phyloP scores from a whole-genome alignment of 2,113 vertebrate genomes.

The Propithecus coquereli region DNA sequence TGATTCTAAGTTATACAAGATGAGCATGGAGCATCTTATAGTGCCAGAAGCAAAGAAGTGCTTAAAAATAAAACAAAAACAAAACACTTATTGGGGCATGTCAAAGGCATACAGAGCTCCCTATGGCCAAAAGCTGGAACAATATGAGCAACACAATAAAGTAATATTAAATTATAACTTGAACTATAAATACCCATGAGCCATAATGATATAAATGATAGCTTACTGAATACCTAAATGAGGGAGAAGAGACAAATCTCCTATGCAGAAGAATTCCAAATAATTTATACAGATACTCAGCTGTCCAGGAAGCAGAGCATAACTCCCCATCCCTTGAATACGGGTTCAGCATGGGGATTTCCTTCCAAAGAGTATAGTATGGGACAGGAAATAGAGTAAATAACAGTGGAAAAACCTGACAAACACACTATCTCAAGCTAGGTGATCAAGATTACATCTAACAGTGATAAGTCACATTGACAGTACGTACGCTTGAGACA shows the following conservation, averaged over 20 bases:
- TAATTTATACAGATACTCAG: not conserved
- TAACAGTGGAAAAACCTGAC: not conserved
- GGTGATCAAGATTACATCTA: not conserved
- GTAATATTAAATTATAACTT: not conserved
- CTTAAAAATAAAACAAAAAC: not conserved
- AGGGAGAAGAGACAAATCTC: not conserved
- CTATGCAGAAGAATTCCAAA: not conserved
- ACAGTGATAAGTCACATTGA: not conserved
- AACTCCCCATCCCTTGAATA: not conserved
- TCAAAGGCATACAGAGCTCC: not conserved
- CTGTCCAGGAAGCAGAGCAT: not conserved
- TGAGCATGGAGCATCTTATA: not conserved
- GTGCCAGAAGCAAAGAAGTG: not conserved
- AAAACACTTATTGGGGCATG: not conserved
- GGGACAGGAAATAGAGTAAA: not conserved
- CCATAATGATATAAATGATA: not conserved
- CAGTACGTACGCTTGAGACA: not conserved
- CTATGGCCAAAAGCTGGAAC: not conserved
- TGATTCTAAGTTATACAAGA: not conserved
- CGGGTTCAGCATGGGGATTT: not conserved
- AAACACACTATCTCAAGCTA: not conserved
- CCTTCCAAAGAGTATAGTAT: not conserved
- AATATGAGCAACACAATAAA: not conserved
- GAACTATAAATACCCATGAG: not conserved
- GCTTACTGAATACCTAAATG: not conserved